A percentile compares a stretch with the other conserved stretches of the same genome.
Conservation (phyloP, 2,888 invertebrate genomes). For the Matsumyia berberina region DNA sequence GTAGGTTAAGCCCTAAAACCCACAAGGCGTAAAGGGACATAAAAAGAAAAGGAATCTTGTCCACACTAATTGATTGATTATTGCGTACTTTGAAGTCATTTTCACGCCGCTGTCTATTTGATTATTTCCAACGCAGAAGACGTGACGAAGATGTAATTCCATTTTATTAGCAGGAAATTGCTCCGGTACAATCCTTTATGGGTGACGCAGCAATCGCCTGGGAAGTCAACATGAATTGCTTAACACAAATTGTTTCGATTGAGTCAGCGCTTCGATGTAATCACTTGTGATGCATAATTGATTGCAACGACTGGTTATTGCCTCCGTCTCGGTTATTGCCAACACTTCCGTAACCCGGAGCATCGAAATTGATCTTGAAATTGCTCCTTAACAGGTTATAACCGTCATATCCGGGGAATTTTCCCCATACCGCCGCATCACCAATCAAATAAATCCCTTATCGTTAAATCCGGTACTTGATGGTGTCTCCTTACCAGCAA, state of each 20-base stretch:
- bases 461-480: slow-evolving; percentile 43
- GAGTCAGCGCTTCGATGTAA: slow-evolving; percentile 39
- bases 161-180: slow-evolving; percentile 17
- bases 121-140: not conserved
- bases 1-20: too few species aligned
- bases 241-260: slow-evolving; percentile 37
- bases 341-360: slow-evolving; percentile 5
- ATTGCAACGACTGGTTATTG: slow-evolving; percentile 52
- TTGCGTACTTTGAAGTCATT: too few species aligned
- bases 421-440: not conserved
- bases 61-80: too few species aligned
- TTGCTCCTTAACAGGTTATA: slow-evolving; percentile 63
- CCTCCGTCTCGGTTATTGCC: slow-evolving; percentile 19
- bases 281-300: slow-evolving; percentile 61
- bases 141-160: too few species aligned
- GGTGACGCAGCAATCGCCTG: slow-evolving; percentile 15
- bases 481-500: not conserved
- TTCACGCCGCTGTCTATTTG: too few species aligned
- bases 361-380: slow-evolving; percentile 54
- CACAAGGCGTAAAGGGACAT: too few species aligned
- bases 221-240: slow-evolving; percentile 40
- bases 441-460: slow-evolving; percentile 61
- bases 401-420: slow-evolving; percentile 18
- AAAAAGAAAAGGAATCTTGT: too few species aligned
- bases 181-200: not conserved